A percentile compares a stretch with the other conserved stretches of the same genome.
phyloP scores from a whole-genome alignment of 2,797 vertebrate species.

The Zalophus californianus region DNA sequence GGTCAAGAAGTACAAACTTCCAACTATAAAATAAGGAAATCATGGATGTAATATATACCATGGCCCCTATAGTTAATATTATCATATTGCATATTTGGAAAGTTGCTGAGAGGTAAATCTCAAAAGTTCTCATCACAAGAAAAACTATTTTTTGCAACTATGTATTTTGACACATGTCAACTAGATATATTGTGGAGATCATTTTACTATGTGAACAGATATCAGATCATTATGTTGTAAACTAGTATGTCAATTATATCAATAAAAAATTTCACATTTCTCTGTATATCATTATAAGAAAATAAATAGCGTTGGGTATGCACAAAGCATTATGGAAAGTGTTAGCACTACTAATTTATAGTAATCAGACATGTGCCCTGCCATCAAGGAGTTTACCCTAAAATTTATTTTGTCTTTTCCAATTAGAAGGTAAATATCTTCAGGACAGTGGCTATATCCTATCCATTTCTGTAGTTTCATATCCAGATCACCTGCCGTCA shows the following conservation, averaged over 20 bases:
- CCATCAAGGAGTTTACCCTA: not conserved
- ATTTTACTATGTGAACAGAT: too few species aligned
- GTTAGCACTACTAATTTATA: not conserved
- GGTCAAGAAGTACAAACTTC: not conserved
- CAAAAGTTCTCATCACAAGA: not conserved
- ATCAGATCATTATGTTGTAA: too few species aligned
- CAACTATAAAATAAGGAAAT: not conserved
- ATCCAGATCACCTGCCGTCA: not conserved
- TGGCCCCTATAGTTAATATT: not conserved
- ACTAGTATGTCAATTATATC: too few species aligned
- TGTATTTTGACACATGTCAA: too few species aligned
- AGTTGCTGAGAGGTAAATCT: not conserved
- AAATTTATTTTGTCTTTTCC: not conserved
- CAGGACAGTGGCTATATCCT: not conserved
- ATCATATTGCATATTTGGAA: not conserved
- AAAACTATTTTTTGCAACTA: not conserved
- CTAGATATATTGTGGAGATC: too few species aligned
- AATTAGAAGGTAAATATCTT: not conserved
- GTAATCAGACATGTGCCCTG: not conserved
- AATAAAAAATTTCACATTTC: not conserved
- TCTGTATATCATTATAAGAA: not conserved
- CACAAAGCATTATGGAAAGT: not conserved
- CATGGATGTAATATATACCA: not conserved
- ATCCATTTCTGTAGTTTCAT: not conserved
- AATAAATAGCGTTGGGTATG: not conserved